These are phyloP conservation scores for Dicyrtoma fusca DNA, from an alignment of 2,888 invertebrate species.

Conservation along the genomic window DNA sequence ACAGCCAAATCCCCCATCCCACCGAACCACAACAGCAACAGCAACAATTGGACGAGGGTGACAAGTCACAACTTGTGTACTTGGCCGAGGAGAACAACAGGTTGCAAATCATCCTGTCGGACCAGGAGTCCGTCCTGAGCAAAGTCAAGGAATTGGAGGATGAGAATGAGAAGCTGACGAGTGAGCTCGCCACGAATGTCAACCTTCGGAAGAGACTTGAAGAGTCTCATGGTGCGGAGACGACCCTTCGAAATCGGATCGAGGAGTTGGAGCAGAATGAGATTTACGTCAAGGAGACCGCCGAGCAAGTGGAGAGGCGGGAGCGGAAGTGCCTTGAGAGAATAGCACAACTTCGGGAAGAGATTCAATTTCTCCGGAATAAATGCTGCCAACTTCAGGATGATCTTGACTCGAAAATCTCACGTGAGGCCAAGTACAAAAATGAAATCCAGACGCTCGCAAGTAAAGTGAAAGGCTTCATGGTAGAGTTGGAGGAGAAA, in stretches of 20 bases:
- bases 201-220: conserved; percentile 50
- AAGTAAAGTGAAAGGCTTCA: conserved; percentile 47
- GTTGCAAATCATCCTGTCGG: conserved; percentile 63
- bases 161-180: conserved; percentile 53
- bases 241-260: conserved; percentile 67
- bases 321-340: conserved; percentile 49
- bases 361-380: conserved; percentile 52
- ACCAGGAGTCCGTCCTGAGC: conserved; percentile 64
- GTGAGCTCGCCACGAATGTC: conserved; percentile 43
- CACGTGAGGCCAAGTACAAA: conserved; percentile 50
- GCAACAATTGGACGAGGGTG: background rate
- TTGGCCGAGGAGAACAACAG: conserved; percentile 63
- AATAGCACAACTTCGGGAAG: conserved; percentile 52
- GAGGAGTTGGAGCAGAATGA: conserved; percentile 69
- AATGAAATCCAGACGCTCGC: conserved; percentile 52
- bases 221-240: conserved; percentile 60
- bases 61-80: conserved; percentile 44
- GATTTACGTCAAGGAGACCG: conserved; percentile 53
- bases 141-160: conserved; percentile 66
- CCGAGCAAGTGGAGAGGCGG: conserved; percentile 45
- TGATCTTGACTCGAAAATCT: conserved; percentile 48
- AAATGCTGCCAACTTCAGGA: conserved; percentile 56
- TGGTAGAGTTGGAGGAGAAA: conserved; percentile 51
- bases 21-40: background rate
- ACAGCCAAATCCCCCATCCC: background rate